Base-by-base conservation (phyloP, 2,888 invertebrate genomes). In the Plebejus melissa region DNA sequence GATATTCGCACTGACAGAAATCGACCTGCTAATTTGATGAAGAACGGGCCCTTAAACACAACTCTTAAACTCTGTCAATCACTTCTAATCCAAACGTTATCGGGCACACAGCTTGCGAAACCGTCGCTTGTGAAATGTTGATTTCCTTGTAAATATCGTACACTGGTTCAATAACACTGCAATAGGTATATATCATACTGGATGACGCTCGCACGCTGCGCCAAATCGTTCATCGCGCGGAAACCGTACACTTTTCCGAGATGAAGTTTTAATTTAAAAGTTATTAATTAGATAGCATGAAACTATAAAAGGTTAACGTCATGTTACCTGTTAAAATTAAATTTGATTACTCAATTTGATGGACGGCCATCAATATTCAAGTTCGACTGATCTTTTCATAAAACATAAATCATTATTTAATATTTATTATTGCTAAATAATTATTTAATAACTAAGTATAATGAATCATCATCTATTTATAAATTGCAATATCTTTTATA, bases 81-180 rank as follows among this genome's bases (percentile, higher is more conserved):
- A 72, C 32, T 72, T 72, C 71, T 71, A 71, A 71, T 41, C 71
- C 71, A n/a, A 11, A 0, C 38, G 41, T 41, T 41, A 50, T 71
- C 71, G 71, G 71, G 71, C 41, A 71, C 41, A 22, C 22, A 22
- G 71, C n/a, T 22, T 71, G 71, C 46, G 46, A 13, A 16, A 72
- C 50, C 22, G 54, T 72, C 28, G 72, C 54, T 72, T 54, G 72
- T 50, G 72, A 72, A 72, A 54, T 54, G 72, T 72, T 22, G 72
- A 54, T 72, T 54, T 72, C 72, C 72, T 72, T 72, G 72, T 72
- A 72, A 72, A 32, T 72, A 13, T 50, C 71, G 13, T 46, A 50
- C 28, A 3, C 32, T 50, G 32, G n/a, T 70, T 41, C 46, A 46
- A 46, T 46, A 46, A 46, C 46, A 46, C 46, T 46, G 46, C 9